Conservation (phyloP, 2,888 invertebrate genomes). For the Loripinus fragilis region DNA sequence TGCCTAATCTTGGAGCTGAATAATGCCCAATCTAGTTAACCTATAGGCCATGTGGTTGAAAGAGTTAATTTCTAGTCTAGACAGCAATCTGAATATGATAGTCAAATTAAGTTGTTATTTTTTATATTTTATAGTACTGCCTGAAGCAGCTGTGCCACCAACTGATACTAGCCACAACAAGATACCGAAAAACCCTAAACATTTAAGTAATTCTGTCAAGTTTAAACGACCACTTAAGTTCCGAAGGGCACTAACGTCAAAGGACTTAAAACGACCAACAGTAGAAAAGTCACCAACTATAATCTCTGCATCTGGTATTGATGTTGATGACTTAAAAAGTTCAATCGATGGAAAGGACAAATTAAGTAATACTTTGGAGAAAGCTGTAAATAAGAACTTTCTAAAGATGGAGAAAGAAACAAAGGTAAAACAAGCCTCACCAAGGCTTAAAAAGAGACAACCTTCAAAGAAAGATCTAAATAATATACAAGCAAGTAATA, state of each 20-base stretch:
- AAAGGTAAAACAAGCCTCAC: background rate
- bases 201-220: background rate
- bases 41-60: no score
- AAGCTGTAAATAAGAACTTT: background rate
- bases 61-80: no score
- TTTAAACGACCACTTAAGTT: background rate
- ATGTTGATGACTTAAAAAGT: background rate
- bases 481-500: background rate
- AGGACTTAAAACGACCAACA: background rate
- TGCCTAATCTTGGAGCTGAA: no score
- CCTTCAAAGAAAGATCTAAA: background rate
- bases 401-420: background rate
- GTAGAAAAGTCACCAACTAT: slow-evolving; percentile 1
- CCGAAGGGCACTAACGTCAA: background rate
- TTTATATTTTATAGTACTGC: no score
- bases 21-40: no score
- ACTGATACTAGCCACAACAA: background rate
- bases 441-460: background rate
- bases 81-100: no score
- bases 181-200: background rate
- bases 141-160: background rate
- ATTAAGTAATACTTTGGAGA: background rate
- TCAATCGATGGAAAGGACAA: background rate
- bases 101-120: no score
- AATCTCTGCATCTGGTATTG: background rate